Base-by-base conservation (phyloP, 2,797 vertebrate species). In the Cephalopachus bancanus region DNA sequence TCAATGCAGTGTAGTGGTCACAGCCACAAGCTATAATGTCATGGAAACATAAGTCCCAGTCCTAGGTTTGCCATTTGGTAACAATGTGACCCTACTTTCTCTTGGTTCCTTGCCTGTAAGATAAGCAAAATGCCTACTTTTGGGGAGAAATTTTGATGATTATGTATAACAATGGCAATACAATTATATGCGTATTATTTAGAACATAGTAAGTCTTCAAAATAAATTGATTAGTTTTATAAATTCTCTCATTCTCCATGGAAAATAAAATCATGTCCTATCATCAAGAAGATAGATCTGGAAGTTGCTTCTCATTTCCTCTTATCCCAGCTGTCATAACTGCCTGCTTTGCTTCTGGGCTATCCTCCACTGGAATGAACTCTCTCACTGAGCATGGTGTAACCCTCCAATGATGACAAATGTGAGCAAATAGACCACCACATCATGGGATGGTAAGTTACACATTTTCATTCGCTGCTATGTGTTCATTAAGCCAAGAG, bases 401-500 rank as follows among this genome's bases (percentile, higher is more conserved):
- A 97, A 79, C 97, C 91, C 91, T 93, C 96, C 83, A 88, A 37
- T 80, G 87, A 83, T 85, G 92, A 95, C 97, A 98, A 97, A 97
- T 57, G 55, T 84, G 95, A 96, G 85, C 84, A 97, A 97, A 95
- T 79, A 97, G 86, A 97, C 78, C 93, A 94, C 93, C 96, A 83
- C 91, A 96, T 97, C 96, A 96, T 49, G 83, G 97, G 95, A 96
- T 91, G 95, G 98, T 95, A 96, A 80, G 95, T 96, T 97, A 95
- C 71, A 10, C 85, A 95, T 98, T 95, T 97, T 97, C 96, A 95
- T 98, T 97, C 96, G 87, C 93, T 91, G 96, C 16, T 97, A 97
- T 97, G 92, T 97, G 97, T 98, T 98, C 96, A 98, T 98, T 98
- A 98, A 97, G 64, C 11, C 75, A 97, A 87, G 85, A 95, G 71